Conservation (phyloP, 2,888 invertebrate species). For the Nebria brevicollis region DNA sequence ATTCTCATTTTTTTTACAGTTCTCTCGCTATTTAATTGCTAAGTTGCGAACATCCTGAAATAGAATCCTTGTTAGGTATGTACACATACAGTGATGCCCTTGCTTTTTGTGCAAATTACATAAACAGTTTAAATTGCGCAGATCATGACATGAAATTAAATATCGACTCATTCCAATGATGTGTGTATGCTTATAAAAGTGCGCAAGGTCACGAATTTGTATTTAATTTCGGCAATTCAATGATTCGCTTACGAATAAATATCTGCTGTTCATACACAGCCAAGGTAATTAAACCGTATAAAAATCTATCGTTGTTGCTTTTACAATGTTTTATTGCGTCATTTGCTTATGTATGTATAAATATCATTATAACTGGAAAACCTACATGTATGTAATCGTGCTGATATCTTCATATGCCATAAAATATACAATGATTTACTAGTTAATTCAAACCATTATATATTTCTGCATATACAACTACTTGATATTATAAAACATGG, state of each 20-base stretch:
- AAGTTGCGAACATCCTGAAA: neutral
- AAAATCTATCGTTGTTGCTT: neutral
- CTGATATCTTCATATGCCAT: constrained; percentile 44
- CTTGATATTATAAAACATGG: neutral
- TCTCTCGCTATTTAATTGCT: too few species aligned
- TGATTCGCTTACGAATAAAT: neutral
- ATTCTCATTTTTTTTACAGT: neutral
- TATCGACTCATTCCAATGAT: neutral
- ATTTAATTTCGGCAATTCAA: neutral
- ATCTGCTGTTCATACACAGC: neutral
- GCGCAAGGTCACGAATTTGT: neutral
- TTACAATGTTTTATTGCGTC: neutral
- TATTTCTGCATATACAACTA: neutral
- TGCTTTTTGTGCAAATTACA: neutral
- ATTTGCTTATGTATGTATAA: neutral
- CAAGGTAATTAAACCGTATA: neutral
- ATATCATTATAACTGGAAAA: neutral
- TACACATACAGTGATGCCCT: neutral
- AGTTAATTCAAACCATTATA: constrained; percentile 18
- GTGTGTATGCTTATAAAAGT: neutral
- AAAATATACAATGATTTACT: constrained; percentile 40
- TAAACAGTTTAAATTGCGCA: neutral
- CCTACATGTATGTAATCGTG: constrained; percentile 3
- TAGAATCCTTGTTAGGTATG: neutral
- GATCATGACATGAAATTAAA: neutral